Conservation (phyloP, 2,797 vertebrate genomes). For the Propithecus deckenii region DNA sequence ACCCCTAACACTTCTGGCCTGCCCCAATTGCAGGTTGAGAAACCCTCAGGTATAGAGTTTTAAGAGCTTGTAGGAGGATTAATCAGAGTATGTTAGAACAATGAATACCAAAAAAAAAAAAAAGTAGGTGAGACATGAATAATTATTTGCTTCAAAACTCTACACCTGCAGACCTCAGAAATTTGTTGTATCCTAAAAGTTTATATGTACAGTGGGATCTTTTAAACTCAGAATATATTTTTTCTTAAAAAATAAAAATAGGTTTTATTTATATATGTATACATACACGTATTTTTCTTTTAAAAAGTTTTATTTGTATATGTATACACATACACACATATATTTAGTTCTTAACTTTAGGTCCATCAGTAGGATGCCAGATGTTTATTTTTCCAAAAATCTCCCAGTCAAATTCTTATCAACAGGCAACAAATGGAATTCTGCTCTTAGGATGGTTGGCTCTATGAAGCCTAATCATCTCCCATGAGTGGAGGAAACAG, state of each 20-base stretch:
- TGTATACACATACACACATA: background rate
- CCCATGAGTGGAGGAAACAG: slow-evolving; percentile 27
- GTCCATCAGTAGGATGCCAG: background rate
- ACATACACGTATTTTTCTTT: background rate
- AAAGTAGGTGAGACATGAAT: background rate
- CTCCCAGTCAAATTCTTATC: slow-evolving; percentile 15
- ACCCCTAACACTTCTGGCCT: background rate
- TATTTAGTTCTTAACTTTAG: background rate
- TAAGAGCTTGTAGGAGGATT: background rate
- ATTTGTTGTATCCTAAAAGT: background rate
- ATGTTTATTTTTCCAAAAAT: background rate
- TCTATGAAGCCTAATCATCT: background rate
- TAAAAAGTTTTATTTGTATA: background rate
- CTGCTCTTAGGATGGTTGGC: background rate
- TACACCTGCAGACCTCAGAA: background rate
- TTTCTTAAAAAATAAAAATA: background rate
- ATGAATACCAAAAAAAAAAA: background rate
- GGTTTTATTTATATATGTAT: background rate
- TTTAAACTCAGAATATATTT: background rate
- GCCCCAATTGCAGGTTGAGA: background rate
- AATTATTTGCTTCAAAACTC: background rate
- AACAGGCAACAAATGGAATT: background rate
- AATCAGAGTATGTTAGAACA: background rate
- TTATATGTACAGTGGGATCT: background rate
- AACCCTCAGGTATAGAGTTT: background rate